Evolutionary conservation across 2,888 invertebrate species (phyloP).

Genomic region (Euclidia mi): DNA sequence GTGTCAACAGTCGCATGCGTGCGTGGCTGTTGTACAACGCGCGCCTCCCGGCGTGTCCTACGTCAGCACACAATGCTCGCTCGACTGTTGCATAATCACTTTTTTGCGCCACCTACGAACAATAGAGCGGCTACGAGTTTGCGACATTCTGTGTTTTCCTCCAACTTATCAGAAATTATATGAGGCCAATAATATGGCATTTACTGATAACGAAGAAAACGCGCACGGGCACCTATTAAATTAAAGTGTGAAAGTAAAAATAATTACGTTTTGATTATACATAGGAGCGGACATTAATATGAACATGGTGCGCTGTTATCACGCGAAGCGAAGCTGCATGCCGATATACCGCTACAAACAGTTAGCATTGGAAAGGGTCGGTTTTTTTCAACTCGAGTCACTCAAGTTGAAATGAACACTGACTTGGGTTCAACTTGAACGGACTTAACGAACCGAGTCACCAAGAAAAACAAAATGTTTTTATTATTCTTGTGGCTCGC

Average conservation of each 20-base stretch:
- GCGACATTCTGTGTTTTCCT: conserved; percentile 15
- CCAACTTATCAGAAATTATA: conserved; percentile 12
- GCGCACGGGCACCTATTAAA: conserved; percentile 2
- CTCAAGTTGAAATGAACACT: no score
- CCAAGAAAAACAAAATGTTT: no score
- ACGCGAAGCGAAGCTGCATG: not conserved
- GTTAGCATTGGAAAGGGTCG: no score
- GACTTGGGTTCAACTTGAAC: no score
- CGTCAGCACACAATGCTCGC: not conserved
- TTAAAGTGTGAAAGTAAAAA: conserved; percentile 9
- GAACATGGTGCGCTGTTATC: not conserved
- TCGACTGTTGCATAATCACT: conserved; percentile 6
- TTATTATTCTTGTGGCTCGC: no score
- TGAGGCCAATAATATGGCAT: conserved; percentile 22
- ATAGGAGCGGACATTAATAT: conserved; percentile 1
- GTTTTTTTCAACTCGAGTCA: no score
- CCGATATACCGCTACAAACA: no score
- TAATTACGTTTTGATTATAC: conserved; percentile 15
- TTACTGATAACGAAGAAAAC: conserved; percentile 22
- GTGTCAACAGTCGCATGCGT: not conserved
- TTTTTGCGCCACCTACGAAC: conserved; percentile 11
- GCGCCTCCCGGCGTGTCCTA: not conserved
- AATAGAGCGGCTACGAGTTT: conserved; percentile 12
- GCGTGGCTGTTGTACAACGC: not conserved
- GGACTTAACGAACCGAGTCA: no score